Conservation (phyloP, 2,113 vertebrate genomes). For the Chaenogobius annularis region DNA sequence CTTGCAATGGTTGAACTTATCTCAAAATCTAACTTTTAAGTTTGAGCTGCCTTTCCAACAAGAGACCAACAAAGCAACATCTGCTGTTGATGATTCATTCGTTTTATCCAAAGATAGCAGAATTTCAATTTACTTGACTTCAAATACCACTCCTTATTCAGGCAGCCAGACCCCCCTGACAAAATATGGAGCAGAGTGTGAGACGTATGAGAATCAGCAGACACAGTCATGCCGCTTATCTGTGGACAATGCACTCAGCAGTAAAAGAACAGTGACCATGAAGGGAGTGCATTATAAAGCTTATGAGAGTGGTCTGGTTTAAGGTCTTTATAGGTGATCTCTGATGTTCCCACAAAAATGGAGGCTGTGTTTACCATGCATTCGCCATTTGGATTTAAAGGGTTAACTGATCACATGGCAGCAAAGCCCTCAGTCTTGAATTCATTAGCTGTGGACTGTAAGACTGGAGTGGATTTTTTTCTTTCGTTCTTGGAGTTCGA, state of each 20-base stretch:
- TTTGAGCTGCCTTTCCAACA: neutral
- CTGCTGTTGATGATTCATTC: neutral
- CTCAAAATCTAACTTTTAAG: neutral
- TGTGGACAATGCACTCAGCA: slow-evolving; percentile 29
- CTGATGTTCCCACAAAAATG: slow-evolving; percentile 40
- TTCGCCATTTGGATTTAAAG: slow-evolving; percentile 36
- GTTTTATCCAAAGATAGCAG: neutral
- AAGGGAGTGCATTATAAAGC: slow-evolving; percentile 25
- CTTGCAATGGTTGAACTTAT: neutral
- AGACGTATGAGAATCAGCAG: slow-evolving; percentile 50
- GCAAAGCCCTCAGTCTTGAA: slow-evolving; percentile 56
- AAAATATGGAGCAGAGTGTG: slow-evolving; percentile 34
- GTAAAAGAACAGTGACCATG: slow-evolving; percentile 15
- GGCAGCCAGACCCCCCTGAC: slow-evolving; percentile 22
- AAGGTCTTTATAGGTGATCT: slow-evolving; percentile 24
- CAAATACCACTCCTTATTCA: slow-evolving; percentile 10
- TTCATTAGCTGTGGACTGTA: slow-evolving; percentile 56
- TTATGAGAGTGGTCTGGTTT: slow-evolving; percentile 26
- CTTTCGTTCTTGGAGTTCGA: slow-evolving; percentile 19
- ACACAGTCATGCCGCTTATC: slow-evolving; percentile 47
- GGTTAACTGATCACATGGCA: slow-evolving; percentile 55
- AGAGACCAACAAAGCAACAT: neutral
- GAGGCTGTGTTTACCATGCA: slow-evolving; percentile 33
- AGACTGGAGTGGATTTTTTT: slow-evolving; percentile 26
- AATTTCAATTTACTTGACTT: neutral